Conservation (phyloP, 2,113 vertebrate genomes). For the Varanus salvator region DNA sequence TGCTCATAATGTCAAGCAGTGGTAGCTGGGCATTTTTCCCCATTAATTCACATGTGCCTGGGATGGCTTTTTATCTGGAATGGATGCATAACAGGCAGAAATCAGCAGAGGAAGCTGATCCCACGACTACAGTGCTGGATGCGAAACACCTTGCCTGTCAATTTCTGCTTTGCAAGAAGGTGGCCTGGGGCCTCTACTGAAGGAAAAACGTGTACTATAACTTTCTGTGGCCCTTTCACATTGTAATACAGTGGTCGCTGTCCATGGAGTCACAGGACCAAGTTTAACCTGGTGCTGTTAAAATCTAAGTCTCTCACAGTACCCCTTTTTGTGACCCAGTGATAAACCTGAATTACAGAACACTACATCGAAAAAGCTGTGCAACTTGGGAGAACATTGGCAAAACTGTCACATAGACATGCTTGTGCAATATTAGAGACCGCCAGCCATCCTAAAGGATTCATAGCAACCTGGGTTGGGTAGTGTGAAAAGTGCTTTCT, state of each 20-base stretch:
- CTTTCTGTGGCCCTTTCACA: background rate
- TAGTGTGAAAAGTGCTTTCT: conserved; percentile 57
- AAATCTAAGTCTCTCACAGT: background rate
- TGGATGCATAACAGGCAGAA: background rate
- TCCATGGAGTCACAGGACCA: background rate
- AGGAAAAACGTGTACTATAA: background rate
- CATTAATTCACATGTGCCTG: background rate
- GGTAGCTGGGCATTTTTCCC: background rate
- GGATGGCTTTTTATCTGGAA: background rate
- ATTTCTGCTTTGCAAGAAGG: background rate
- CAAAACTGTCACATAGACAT: conserved; percentile 35
- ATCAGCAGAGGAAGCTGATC: background rate
- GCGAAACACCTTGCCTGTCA: background rate
- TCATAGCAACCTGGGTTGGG: conserved; percentile 24
- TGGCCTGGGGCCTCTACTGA: background rate
- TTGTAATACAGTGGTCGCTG: background rate
- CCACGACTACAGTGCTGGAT: background rate
- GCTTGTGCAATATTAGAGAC: conserved; percentile 1
- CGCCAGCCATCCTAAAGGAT: conserved; percentile 50
- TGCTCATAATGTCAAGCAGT: background rate
- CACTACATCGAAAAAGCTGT: conserved; percentile 41
- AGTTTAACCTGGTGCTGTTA: too few relatives aligned
- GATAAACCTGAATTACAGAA: conserved; percentile 58
- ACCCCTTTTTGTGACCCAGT: background rate
- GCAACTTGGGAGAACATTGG: conserved; percentile 35